Conservation (phyloP, 2,113 vertebrate genomes). For the Anhinga anhinga region DNA sequence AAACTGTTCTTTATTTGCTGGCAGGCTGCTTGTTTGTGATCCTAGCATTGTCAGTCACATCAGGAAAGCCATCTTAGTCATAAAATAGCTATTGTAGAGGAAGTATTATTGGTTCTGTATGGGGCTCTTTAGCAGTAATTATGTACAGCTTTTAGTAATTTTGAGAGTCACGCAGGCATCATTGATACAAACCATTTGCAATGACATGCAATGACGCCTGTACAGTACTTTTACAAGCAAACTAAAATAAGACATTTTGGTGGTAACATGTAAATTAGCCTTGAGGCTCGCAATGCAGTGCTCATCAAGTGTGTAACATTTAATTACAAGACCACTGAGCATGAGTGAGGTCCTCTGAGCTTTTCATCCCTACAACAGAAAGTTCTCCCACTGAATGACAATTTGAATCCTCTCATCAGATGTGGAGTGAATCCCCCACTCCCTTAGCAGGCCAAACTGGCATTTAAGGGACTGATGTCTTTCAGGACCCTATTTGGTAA, state of each 20-base stretch:
- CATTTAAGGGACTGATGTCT: neutral
- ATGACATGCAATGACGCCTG: slow-evolving; percentile 22
- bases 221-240: slow-evolving; percentile 32
- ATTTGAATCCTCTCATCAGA: neutral
- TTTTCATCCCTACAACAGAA: neutral
- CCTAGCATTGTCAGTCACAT: neutral
- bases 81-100: neutral
- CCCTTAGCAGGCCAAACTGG: neutral
- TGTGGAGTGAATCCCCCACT: neutral
- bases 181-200: slow-evolving; percentile 45
- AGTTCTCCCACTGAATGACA: neutral
- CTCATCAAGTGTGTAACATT: slow-evolving; percentile 59
- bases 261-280: slow-evolving; percentile 61
- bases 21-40: slow-evolving; percentile 24
- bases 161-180: slow-evolving; percentile 36
- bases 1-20: neutral
- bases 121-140: slow-evolving; percentile 46
- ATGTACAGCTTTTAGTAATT: slow-evolving; percentile 36
- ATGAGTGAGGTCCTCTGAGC: slow-evolving; percentile 1
- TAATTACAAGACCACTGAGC: slow-evolving; percentile 57
- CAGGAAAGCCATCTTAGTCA: slow-evolving; percentile 28
- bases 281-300: slow-evolving; percentile 34
- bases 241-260: slow-evolving; percentile 55
- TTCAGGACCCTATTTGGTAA: neutral
- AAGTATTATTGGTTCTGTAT: neutral